A percentile compares a stretch with the other conserved stretches of the same genome.
These are phyloP conservation scores for Timema podura DNA, from an alignment of 2,888 invertebrate genomes.

Conservation along the genomic window DNA sequence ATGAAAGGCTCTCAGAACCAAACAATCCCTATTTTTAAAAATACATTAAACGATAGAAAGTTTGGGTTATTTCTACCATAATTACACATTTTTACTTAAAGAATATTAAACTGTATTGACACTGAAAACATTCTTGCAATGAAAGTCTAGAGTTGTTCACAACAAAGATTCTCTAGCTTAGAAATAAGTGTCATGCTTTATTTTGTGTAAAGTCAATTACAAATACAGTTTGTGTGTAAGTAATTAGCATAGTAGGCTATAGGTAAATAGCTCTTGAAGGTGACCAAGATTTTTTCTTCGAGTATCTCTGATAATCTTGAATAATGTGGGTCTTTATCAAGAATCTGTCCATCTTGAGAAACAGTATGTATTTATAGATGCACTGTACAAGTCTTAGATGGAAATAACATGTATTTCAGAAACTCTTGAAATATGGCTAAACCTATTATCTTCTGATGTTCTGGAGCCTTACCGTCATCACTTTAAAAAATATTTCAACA, in stretches of 20 bases:
- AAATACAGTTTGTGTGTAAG: no score
- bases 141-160: no score
- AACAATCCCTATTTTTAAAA: no score
- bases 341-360: neutral
- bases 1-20: no score
- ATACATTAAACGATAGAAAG: no score
- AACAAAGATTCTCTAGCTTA: no score
- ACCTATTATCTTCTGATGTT: constrained; percentile 4
- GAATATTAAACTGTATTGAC: no score
- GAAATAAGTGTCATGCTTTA: no score
- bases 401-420: constrained; percentile 7
- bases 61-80: no score
- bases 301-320: neutral
- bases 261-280: neutral
- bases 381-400: neutral
- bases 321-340: neutral
- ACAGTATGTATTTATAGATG: neutral
- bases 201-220: no score
- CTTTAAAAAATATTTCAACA: constrained; percentile 7
- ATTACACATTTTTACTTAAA: no score
- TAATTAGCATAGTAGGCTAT: neutral
- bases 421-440: neutral
- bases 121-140: no score
- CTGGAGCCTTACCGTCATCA: neutral
- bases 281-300: neutral